Evolutionary conservation across 2,113 vertebrate genomes (phyloP), one percentile per base, ranked within the genome.

Genomic region (Labeo rohita): DNA sequence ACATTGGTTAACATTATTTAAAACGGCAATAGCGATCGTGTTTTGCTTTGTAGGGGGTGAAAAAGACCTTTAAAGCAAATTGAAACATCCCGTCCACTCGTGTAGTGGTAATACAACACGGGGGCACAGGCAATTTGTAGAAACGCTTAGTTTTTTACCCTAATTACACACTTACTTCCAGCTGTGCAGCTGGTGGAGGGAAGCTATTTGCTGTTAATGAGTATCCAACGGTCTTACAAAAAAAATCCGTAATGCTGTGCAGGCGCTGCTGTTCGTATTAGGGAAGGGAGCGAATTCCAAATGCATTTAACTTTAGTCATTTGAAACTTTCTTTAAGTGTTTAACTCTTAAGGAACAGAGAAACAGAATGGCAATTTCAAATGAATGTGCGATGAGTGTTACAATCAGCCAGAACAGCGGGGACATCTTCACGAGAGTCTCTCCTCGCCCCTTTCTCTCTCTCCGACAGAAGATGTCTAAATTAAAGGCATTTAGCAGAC

Each of bases 161-260:
- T 89, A 91, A 92, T 92, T 91, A 91, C 86, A 89, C 80, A 80
- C 86, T 89, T 49, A 85, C 79, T 83, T 89, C 88, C 86, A 83
- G 90, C 91, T 90, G 90, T 68, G 80, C 79, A 78, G 89, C 85
- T 79, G 85, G 73, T 79, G 78, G 85, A 89, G 85, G 77, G 80
- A 88, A 82, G 86, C 65, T 86, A 87, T 90, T 92, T 89, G 85
- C 81, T 74, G 78, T 86, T 92, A 91, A 91, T 91, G 90, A 89
- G 82, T 82, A 84, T 85, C 90, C 84, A 88, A 86, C 23, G 83
- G 85, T 85, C 87, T 83, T 84, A 78, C 77, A 85, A 87, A 75
- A 87, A 73, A 68, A 89, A 88, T 84, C 56, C 65, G 76, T 82
- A 81, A 70, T 75, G 72, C 87, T 72, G 83, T 73, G 83, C 86